These are phyloP conservation scores for Ooceraea biroi DNA, from an alignment of 1,140 invertebrate genomes.

Conservation along the genomic window DNA sequence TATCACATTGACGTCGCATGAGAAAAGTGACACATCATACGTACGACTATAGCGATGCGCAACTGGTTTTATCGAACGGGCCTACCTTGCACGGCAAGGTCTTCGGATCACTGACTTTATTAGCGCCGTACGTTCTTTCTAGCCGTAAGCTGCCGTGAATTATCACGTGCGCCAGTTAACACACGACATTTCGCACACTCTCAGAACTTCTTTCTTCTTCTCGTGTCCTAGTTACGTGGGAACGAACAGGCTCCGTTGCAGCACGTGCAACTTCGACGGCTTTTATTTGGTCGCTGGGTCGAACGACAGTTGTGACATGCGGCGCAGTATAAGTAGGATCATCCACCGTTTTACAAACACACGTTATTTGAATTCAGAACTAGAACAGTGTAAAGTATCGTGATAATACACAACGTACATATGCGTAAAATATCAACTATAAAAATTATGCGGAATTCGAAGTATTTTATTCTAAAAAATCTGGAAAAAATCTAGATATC, in stretches of 20 bases:
- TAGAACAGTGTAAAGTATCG: not conserved
- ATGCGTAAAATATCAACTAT: too few relatives aligned
- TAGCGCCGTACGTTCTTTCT: not conserved
- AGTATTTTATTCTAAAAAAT: too few relatives aligned
- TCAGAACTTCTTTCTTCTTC: not conserved
- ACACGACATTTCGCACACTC: not conserved
- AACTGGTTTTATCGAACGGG: slow-evolving; percentile 72
- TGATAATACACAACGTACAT: too few relatives aligned
- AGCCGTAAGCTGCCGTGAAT: not conserved
- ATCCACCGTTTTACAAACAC: not conserved
- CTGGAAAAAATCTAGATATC: too few relatives aligned
- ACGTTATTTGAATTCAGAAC: not conserved
- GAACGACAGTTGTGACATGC: slow-evolving; percentile 16
- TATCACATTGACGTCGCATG: too few relatives aligned
- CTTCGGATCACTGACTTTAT: slow-evolving; percentile 65
- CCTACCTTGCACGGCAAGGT: slow-evolving; percentile 61
- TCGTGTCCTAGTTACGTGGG: slow-evolving; percentile 25
- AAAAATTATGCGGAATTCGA: too few relatives aligned
- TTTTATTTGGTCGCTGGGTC: not conserved
- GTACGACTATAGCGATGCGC: not conserved
- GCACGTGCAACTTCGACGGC: not conserved
- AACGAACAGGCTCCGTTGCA: slow-evolving; percentile 8
- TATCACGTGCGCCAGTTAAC: slow-evolving; percentile 1
- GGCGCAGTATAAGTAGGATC: not conserved
- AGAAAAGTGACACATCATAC: too few relatives aligned